phyloP scores from a whole-genome alignment of 2,797 vertebrate species.

The Gymnopithys bicolor region DNA sequence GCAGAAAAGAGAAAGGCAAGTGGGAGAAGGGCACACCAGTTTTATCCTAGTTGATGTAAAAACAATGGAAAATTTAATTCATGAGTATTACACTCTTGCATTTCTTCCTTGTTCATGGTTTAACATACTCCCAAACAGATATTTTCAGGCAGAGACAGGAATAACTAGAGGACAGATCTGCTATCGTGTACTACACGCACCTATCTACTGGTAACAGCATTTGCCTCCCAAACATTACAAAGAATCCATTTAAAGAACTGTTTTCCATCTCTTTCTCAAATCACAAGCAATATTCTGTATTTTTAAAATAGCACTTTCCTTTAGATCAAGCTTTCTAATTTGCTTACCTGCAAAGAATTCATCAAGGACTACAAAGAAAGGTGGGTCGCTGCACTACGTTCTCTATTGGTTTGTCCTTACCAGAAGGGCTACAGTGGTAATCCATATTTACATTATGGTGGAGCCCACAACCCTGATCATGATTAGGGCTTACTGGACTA shows the following conservation, averaged over 20 bases:
- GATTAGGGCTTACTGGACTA: conserved; percentile 4
- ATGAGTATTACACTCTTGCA: conserved; percentile 13
- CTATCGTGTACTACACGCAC: conserved; percentile 14
- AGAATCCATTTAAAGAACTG: conserved; percentile 29
- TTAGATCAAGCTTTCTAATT: conserved; percentile 17
- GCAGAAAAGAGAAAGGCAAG: conserved; percentile 66
- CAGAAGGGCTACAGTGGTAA: not conserved
- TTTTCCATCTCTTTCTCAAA: not conserved
- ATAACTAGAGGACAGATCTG: conserved; percentile 38
- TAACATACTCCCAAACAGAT: conserved; percentile 56
- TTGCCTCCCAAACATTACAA: conserved; percentile 50
- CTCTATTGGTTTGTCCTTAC: not conserved
- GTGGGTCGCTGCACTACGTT: not conserved
- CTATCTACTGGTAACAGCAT: conserved; percentile 45
- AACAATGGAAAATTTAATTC: conserved; percentile 61
- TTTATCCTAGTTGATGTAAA: conserved; percentile 45
- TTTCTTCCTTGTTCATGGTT: conserved; percentile 45
- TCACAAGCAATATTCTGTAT: conserved; percentile 25
- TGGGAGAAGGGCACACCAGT: conserved; percentile 25
- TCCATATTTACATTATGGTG: conserved; percentile 20
- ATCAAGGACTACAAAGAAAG: not conserved
- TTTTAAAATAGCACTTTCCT: conserved; percentile 13
- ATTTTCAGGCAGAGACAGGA: conserved; percentile 51
- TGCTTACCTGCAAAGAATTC: not conserved
- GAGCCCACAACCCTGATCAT: not conserved